These are phyloP conservation scores for Enteromius viviparus DNA, from an alignment of 2,797 vertebrate genomes.

Conservation along the genomic window DNA sequence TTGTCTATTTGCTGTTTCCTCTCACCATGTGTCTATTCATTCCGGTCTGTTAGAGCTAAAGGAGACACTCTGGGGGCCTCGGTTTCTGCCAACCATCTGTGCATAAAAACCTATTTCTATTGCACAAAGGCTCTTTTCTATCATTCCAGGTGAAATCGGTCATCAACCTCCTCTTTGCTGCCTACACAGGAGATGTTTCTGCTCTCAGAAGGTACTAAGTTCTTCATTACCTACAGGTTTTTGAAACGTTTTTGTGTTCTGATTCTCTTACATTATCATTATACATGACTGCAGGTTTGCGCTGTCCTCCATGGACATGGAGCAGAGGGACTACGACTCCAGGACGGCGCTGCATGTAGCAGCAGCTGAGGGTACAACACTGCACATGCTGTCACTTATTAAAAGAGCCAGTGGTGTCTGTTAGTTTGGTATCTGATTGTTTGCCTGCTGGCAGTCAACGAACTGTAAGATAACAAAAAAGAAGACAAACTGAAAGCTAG, in stretches of 20 bases:
- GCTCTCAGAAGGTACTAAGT: conserved; percentile 88
- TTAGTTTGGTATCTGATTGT: conserved; percentile 1
- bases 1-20: neutral
- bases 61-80: neutral
- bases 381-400: conserved; percentile 4
- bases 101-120: neutral
- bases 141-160: conserved; percentile 93
- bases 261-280: neutral
- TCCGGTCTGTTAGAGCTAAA: conserved; percentile 4
- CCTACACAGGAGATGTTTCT: conserved; percentile 96
- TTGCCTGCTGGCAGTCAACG: neutral
- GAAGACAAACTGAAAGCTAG: neutral
- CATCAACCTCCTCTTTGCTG: conserved; percentile 96
- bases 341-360: conserved; percentile 94
- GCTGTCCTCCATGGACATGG: conserved; percentile 98
- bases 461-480: neutral
- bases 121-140: conserved; percentile 48
- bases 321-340: conserved; percentile 96
- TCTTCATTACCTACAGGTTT: neutral
- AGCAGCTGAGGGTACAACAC: conserved; percentile 87
- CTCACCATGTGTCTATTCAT: neutral
- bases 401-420: neutral
- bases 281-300: conserved; percentile 82
- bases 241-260: neutral
- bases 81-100: conserved; percentile 8